A percentile compares a stretch with the other conserved stretches of the same genome.
Conservation (phyloP, 2,113 vertebrate genomes). For the Spermophilus dauricus region DNA sequence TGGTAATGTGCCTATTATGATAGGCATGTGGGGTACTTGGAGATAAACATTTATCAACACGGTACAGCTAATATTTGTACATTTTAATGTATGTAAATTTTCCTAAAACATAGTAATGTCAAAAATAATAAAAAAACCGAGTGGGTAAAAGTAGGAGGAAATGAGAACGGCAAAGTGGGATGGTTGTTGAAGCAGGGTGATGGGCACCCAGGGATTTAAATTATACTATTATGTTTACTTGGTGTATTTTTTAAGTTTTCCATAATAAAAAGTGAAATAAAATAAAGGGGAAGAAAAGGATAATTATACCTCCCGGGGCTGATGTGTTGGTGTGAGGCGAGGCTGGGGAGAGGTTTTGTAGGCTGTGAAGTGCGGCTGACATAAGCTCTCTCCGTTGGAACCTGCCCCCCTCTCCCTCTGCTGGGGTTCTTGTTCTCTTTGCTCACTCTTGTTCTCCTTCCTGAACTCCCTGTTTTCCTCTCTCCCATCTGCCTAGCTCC, state of each 20-base stretch:
- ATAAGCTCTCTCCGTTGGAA: rapidly evolving
- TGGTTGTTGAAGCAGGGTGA: not conserved
- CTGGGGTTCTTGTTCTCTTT: not conserved
- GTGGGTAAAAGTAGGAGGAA: not conserved
- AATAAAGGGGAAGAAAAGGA: conserved; percentile 47
- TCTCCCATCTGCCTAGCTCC: not conserved
- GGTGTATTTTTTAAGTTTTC: conserved; percentile 46
- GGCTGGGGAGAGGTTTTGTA: not conserved
- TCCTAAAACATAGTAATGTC: conserved; percentile 20
- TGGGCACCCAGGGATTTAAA: not conserved
- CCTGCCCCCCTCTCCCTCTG: not conserved
- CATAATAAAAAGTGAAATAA: conserved; percentile 64
- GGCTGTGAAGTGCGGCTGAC: not conserved
- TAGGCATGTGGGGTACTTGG: not conserved
- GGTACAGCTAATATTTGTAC: conserved; percentile 33
- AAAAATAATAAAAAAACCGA: conserved; percentile 29
- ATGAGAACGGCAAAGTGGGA: not conserved
- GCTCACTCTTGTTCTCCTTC: not conserved
- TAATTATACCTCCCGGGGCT: conserved; percentile 22
- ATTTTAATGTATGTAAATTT: conserved; percentile 32
- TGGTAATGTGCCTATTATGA: not conserved
- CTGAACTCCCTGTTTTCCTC: not conserved
- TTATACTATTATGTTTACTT: conserved; percentile 15
- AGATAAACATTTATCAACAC: conserved; percentile 42
- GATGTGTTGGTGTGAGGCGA: rapidly evolving